These are phyloP conservation scores for Oryzias woworae DNA, from an alignment of 2,113 vertebrate genomes.

Conservation along the genomic window DNA sequence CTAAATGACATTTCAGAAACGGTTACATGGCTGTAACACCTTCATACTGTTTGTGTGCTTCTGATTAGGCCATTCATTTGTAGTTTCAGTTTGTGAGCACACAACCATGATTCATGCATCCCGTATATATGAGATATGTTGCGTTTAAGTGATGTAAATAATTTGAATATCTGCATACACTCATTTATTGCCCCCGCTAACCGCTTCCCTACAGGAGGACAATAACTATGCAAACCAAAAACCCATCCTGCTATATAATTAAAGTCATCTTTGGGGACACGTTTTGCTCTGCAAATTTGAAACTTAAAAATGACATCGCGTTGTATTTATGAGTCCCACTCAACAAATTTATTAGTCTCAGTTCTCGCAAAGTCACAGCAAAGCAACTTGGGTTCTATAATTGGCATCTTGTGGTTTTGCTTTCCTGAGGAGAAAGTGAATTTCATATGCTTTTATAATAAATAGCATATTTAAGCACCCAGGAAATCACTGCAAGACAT, in stretches of 20 bases:
- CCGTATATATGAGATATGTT: constrained; percentile 32
- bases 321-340: constrained; percentile 78
- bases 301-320: constrained; percentile 77
- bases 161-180: constrained; percentile 54
- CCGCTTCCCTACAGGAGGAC: constrained; percentile 47
- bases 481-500: constrained; percentile 98
- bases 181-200: constrained; percentile 55
- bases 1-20: constrained; percentile 54
- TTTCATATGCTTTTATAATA: constrained; percentile 98
- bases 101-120: constrained; percentile 37
- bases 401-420: constrained; percentile 89
- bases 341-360: constrained; percentile 81
- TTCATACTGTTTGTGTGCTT: constrained; percentile 53
- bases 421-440: constrained; percentile 93
- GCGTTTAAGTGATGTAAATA: constrained; percentile 51
- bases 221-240: constrained; percentile 67
- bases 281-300: constrained; percentile 71
- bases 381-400: constrained; percentile 79
- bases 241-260: constrained; percentile 64
- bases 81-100: constrained; percentile 26
- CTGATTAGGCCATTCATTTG: constrained; percentile 52
- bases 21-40: constrained; percentile 37
- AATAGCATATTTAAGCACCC: constrained; percentile 99
- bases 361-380: constrained; percentile 75
- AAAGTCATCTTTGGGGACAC: constrained; percentile 74